These are phyloP conservation scores for Cyaniris semiargus DNA, from an alignment of 2,888 invertebrate species.

Conservation along the genomic window DNA sequence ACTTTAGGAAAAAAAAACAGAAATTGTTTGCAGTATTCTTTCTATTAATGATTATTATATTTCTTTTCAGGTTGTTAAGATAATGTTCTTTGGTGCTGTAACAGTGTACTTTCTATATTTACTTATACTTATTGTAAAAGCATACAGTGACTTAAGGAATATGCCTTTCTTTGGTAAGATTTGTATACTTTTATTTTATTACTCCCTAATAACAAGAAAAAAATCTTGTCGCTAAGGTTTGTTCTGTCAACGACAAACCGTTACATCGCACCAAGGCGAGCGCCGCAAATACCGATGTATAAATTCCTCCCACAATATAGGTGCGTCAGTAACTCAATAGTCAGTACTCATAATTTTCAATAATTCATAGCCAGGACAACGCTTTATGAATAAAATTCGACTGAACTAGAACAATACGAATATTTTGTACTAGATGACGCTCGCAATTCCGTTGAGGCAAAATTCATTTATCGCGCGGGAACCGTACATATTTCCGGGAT, in stretches of 20 bases:
- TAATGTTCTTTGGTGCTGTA: constrained; percentile 93
- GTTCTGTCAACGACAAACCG: not conserved
- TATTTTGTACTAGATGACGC: not conserved
- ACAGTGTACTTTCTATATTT: constrained; percentile 93
- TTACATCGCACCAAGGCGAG: not conserved
- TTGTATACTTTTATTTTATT: not conserved
- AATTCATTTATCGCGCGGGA: no score
- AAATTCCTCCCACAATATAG: not conserved
- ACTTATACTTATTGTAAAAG: constrained; percentile 89
- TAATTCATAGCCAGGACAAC: not conserved
- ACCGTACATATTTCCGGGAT: no score
- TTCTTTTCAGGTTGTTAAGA: constrained; percentile 89
- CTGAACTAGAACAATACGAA: not conserved
- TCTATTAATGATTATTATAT: no score
- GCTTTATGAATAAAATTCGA: constrained; percentile 1
- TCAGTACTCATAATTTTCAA: not conserved
- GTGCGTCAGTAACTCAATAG: not conserved
- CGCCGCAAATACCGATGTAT: not conserved
- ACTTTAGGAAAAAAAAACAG: no score
- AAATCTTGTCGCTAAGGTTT: not conserved
- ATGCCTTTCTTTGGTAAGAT: constrained; percentile 98
- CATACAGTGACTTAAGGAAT: constrained; percentile 95
- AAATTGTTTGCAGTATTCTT: no score
- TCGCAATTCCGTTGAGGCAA: no score
- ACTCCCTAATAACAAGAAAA: not conserved